phyloP scores from a whole-genome alignment of 92 coral and sea anemone species.

The Bergia sp. region DNA sequence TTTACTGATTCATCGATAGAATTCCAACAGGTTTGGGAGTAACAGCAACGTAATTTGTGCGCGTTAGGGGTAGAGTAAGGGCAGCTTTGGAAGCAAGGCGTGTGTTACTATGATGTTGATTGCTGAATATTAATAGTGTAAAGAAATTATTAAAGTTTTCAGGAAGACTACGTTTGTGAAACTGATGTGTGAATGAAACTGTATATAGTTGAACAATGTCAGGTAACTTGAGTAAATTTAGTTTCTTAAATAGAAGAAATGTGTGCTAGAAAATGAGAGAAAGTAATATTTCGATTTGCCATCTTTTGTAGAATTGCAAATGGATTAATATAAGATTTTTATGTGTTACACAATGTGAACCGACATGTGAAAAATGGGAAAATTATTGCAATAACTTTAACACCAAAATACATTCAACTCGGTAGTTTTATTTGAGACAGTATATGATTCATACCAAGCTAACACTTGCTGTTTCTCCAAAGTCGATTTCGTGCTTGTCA shows the following conservation, averaged over 20 bases:
- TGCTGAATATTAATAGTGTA: not conserved
- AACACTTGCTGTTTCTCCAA: constrained; percentile 82
- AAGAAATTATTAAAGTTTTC: constrained; percentile 5
- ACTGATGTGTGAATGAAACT: not conserved
- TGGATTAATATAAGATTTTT: too few species aligned
- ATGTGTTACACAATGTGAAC: too few species aligned
- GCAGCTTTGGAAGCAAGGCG: not conserved
- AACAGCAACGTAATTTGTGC: too few species aligned
- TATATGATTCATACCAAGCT: constrained; percentile 70
- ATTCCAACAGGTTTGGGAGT: too few species aligned
- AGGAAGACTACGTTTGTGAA: constrained; percentile 1
- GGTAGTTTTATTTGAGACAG: not conserved
- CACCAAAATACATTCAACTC: too few species aligned
- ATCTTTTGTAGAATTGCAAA: not conserved
- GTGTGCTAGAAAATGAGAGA: not conserved
- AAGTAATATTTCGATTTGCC: not conserved
- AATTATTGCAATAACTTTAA: not conserved
- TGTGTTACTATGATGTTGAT: not conserved
- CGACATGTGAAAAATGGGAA: not conserved
- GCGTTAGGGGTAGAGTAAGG: not conserved
- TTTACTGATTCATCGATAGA: too few species aligned
- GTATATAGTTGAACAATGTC: not conserved
- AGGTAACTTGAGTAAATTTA: not conserved
- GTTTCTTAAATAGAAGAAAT: not conserved
- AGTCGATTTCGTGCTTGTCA: constrained; percentile 70